phyloP scores from a whole-genome alignment of 1,140 invertebrate genomes.

The Kradibia gibbosae region DNA sequence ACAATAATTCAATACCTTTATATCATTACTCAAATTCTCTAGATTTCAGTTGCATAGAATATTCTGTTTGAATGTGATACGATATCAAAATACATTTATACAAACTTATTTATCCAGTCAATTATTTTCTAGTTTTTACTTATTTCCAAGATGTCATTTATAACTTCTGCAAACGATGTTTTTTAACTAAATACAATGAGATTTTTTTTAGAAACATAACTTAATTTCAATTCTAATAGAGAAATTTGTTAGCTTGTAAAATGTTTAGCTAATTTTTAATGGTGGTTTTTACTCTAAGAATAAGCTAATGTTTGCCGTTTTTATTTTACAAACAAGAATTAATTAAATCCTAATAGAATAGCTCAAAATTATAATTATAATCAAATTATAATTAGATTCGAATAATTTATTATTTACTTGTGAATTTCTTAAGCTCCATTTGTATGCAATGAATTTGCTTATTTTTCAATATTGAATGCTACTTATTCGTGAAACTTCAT shows the following conservation, averaged over 20 bases:
- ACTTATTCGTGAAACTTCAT: too few species aligned
- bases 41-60: background rate
- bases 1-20: conserved; percentile 40
- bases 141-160: background rate
- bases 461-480: too few species aligned
- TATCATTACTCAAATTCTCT: conserved; percentile 28
- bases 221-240: too few species aligned
- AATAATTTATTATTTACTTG: too few species aligned
- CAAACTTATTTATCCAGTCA: background rate
- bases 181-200: background rate
- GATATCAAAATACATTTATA: background rate
- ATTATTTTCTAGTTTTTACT: background rate
- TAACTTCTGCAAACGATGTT: background rate
- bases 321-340: too few species aligned
- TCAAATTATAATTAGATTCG: too few species aligned
- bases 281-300: too few species aligned
- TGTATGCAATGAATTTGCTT: too few species aligned
- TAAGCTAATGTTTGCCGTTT: too few species aligned
- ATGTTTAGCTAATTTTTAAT: background rate
- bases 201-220: background rate
- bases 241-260: background rate
- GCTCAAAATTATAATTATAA: too few species aligned
- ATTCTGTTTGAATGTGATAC: background rate
- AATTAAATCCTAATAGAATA: too few species aligned
- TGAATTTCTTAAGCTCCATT: too few species aligned